Conservation (phyloP, 2,888 invertebrate genomes). For the Tetranychus truncatus region DNA sequence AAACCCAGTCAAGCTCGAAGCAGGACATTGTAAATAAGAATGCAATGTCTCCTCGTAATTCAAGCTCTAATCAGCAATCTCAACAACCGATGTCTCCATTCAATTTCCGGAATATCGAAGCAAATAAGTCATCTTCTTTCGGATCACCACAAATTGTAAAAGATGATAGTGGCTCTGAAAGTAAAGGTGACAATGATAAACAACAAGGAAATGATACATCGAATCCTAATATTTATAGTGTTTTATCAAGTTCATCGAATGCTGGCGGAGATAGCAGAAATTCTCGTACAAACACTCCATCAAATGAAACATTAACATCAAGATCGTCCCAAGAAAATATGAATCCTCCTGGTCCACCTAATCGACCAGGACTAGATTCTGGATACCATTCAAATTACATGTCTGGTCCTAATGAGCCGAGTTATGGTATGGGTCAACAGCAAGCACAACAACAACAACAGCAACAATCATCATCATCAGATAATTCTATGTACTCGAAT, state of each 20-base stretch:
- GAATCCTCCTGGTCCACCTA: neutral
- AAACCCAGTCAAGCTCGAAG: neutral
- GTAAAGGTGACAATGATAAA: conserved; percentile 5
- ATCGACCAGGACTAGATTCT: neutral
- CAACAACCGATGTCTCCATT: conserved; percentile 16
- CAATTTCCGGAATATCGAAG: neutral
- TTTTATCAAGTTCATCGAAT: neutral
- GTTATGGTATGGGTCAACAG: neutral
- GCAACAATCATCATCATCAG: neutral
- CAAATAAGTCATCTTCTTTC: conserved; percentile 7
- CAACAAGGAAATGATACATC: neutral
- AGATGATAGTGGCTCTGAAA: conserved; percentile 3
- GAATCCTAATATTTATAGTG: conserved; percentile 2
- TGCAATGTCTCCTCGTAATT: neutral
- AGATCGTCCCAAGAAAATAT: neutral
- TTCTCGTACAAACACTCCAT: neutral
- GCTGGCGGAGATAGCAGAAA: neutral
- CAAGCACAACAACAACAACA: neutral
- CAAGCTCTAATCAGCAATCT: conserved; percentile 12
- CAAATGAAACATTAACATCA: neutral
- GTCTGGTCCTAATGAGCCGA: neutral
- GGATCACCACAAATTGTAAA: neutral
- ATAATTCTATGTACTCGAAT: neutral
- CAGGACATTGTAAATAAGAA: neutral
- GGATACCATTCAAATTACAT: neutral